Conservation (phyloP, 1,140 invertebrate genomes). For the Bombus confusus region DNA sequence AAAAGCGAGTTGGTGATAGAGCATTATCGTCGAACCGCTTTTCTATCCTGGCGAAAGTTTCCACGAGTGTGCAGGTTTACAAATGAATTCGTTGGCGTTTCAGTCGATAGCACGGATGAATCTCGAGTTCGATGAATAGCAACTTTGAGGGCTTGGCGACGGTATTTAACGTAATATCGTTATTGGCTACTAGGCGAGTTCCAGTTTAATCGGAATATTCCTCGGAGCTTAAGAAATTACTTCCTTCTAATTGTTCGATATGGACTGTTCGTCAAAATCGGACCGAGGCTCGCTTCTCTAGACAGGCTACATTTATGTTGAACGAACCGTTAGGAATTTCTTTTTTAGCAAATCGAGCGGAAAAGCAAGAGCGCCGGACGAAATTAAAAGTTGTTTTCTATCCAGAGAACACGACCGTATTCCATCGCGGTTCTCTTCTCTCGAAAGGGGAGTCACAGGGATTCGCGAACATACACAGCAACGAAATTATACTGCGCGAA, state of each 20-base stretch:
- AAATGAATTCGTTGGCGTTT: slow-evolving; percentile 49
- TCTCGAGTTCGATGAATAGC: slow-evolving; percentile 39
- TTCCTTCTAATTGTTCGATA: slow-evolving; percentile 53
- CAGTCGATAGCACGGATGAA: slow-evolving; percentile 37
- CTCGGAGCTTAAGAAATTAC: slow-evolving; percentile 59
- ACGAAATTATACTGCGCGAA: slow-evolving; percentile 12
- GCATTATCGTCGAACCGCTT: slow-evolving; percentile 21
- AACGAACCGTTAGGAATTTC: not conserved
- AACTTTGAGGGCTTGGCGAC: slow-evolving; percentile 30
- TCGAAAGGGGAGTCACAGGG: not conserved
- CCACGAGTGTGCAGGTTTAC: slow-evolving; percentile 21
- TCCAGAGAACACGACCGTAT: no score
- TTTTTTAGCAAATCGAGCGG: slow-evolving; percentile 6
- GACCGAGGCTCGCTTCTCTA: slow-evolving; percentile 10
- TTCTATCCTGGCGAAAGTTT: slow-evolving; percentile 17
- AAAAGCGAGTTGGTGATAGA: slow-evolving; percentile 9
- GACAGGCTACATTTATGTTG: slow-evolving; percentile 33
- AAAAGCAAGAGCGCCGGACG: not conserved
- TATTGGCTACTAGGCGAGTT: slow-evolving; percentile 32
- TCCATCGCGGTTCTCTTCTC: no score
- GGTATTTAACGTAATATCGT: slow-evolving; percentile 59
- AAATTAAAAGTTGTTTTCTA: slow-evolving; percentile 25
- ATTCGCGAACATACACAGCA: not conserved
- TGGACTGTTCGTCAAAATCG: not conserved
- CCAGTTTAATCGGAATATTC: slow-evolving; percentile 59